Percentiles rank a stretch among this genome's conserved stretches.
phyloP scores from a whole-genome alignment of 2,888 invertebrate genomes.

The Diarsia brunnea region DNA sequence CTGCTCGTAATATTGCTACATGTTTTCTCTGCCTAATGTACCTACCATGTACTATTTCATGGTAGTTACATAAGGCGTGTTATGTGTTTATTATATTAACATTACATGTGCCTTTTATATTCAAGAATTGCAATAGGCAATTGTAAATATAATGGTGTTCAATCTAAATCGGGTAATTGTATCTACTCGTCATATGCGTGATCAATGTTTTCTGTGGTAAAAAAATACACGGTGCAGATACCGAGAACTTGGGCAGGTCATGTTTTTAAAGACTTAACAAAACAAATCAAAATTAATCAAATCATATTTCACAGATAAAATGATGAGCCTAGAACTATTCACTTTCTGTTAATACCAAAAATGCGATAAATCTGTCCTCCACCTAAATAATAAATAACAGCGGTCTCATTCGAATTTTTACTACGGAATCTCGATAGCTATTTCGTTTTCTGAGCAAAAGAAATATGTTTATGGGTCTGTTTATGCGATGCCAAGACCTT shows the following conservation, averaged over 20 bases:
- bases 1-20: neutral
- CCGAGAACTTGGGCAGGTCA: neutral
- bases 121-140: neutral
- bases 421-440: conserved; percentile 66
- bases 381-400: conserved; percentile 69
- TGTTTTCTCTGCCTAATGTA: neutral
- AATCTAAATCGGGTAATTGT: neutral
- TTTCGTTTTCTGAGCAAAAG: conserved; percentile 66
- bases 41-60: neutral
- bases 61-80: neutral
- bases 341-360: conserved; percentile 48
- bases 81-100: neutral
- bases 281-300: too few species aligned
- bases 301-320: conserved; percentile 23
- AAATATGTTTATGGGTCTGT: conserved; percentile 71
- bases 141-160: neutral
- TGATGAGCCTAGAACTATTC: conserved; percentile 30
- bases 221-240: neutral
- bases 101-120: neutral
- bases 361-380: conserved; percentile 64
- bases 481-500: conserved; percentile 67
- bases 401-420: conserved; percentile 68
- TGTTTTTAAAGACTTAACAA: neutral
- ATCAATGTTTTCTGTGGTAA: neutral
- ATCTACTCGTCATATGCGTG: neutral